phyloP scores from a whole-genome alignment of 2,888 invertebrate genomes.

The Calameuta idolon region DNA sequence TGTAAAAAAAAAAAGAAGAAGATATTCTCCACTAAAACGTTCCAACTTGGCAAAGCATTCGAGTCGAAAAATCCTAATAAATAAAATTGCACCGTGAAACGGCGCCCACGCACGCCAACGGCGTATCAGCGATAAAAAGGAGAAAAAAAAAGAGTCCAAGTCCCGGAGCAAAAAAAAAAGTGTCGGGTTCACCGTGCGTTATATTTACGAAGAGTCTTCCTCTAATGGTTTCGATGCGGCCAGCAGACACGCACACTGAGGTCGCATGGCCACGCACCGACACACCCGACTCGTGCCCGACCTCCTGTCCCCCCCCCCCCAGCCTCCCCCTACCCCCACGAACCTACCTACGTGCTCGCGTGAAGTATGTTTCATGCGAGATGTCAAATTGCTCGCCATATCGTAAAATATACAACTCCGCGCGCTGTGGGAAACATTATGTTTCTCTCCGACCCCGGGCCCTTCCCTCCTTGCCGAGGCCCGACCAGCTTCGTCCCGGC shows the following conservation, averaged over 20 bases:
- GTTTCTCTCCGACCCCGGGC: slow-evolving; percentile 42
- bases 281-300: slow-evolving; percentile 19
- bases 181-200: slow-evolving; percentile 41
- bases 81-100: slow-evolving; percentile 60
- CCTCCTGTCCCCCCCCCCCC: slow-evolving; percentile 9
- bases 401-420: slow-evolving; percentile 67
- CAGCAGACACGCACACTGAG: slow-evolving; percentile 16
- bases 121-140: slow-evolving; percentile 53
- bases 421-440: slow-evolving; percentile 67
- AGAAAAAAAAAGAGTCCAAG: slow-evolving; percentile 33
- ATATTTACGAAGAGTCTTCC: slow-evolving; percentile 56
- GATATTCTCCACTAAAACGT: neutral
- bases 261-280: slow-evolving; percentile 41
- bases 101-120: slow-evolving; percentile 57
- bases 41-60: neutral
- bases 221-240: slow-evolving; percentile 61
- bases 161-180: slow-evolving; percentile 28
- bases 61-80: slow-evolving; percentile 40
- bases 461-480: slow-evolving; percentile 26
- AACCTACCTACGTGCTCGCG: slow-evolving; percentile 42
- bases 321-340: slow-evolving; percentile 11
- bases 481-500: slow-evolving; percentile 10
- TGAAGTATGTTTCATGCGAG: slow-evolving; percentile 68
- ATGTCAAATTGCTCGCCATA: slow-evolving; percentile 68
- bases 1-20: neutral